These are phyloP conservation scores for Abscondita cerata DNA, from an alignment of 2,888 invertebrate genomes.

Conservation along the genomic window DNA sequence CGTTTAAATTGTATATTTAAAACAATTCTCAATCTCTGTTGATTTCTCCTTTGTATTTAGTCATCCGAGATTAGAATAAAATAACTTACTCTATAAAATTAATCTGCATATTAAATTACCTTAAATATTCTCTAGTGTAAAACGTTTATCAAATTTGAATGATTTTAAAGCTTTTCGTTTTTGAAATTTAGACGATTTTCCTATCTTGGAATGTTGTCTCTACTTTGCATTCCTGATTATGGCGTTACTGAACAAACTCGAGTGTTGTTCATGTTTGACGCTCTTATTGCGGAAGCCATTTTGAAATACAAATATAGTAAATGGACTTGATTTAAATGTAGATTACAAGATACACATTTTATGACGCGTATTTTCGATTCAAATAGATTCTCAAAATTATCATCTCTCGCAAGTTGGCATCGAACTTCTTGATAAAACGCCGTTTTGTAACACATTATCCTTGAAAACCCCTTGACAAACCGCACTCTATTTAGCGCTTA, in stretches of 20 bases:
- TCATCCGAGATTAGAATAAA: no score
- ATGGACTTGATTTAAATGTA: conserved; percentile 23
- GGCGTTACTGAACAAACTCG: conserved; percentile 21
- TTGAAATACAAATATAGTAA: conserved; percentile 14
- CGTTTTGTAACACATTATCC: no score
- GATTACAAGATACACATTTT: conserved; percentile 7
- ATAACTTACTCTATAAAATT: no score
- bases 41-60: no score
- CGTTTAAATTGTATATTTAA: conserved; percentile 12
- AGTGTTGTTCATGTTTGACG: conserved; percentile 20
- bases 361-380: neutral
- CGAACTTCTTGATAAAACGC: no score
- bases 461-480: no score
- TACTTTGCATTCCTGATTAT: conserved; percentile 29
- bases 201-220: conserved; percentile 8
- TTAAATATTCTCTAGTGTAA: no score
- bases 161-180: neutral
- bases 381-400: no score
- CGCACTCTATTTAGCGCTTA: no score
- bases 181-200: conserved; percentile 16
- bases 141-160: no score
- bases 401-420: no score
- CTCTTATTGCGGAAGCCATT: conserved; percentile 22
- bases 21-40: conserved; percentile 10
- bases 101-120: no score